Evolutionary conservation across 2,888 invertebrate species (phyloP).

Genomic region (Ctenicera cuprea): DNA sequence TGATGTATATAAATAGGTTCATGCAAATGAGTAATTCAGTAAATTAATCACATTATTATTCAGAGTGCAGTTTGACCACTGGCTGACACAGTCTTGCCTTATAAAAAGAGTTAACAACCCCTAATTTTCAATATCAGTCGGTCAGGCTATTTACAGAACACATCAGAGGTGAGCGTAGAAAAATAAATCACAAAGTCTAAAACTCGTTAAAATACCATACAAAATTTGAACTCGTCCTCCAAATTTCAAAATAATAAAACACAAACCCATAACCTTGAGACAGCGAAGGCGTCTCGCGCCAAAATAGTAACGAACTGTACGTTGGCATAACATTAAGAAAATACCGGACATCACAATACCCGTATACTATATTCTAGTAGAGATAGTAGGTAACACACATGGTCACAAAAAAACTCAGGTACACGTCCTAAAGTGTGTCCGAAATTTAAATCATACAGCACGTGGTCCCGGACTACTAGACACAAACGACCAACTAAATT

Average conservation of each 20-base stretch:
- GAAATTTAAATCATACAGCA: conserved; percentile 52
- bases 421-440: conserved; percentile 52
- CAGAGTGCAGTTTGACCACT: conserved; percentile 4
- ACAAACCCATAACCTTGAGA: conserved; percentile 50
- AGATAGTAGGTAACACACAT: conserved; percentile 38
- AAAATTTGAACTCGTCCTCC: conserved; percentile 50
- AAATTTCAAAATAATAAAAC: conserved; percentile 49
- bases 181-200: conserved; percentile 47
- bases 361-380: conserved; percentile 38
- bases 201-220: conserved; percentile 53
- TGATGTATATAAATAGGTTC: background rate
- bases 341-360: conserved; percentile 40
- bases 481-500: conserved; percentile 46
- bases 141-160: conserved; percentile 39
- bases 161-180: conserved; percentile 39
- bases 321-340: conserved; percentile 37
- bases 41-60: conserved; percentile 22
- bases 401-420: conserved; percentile 50
- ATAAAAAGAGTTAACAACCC: conserved; percentile 38
- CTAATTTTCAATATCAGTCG: conserved; percentile 38
- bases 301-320: conserved; percentile 49
- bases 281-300: conserved; percentile 45
- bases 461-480: conserved; percentile 46
- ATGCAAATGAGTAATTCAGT: background rate
- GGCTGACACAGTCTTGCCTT: background rate